Evolutionary conservation across 2,888 invertebrate species (phyloP), one percentile per base, ranked within the genome.

Genomic region (Caradrina clavipalpis): DNA sequence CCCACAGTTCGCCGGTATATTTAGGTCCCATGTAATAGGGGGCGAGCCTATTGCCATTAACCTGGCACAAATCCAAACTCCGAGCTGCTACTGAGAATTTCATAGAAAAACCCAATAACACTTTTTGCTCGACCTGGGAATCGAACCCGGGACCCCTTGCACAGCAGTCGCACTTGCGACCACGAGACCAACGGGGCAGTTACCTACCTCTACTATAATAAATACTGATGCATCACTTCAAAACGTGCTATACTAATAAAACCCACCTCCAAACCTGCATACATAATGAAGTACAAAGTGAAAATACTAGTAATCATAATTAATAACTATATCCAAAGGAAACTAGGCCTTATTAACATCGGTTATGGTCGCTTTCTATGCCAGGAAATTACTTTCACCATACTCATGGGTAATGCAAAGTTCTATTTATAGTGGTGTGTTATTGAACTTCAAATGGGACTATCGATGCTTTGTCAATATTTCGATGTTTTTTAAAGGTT

Each of bases 331-430:
- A 57, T 17, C 17, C 63, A 76, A 63, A 60, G 57, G 22, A 80
- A 64, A 67, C 49, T 58, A 42, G 69, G 13, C 31, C 47, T 49
- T 60, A 80, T 67, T 47, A 59, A 26, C 66, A 58, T 45, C 31
- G 65, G 51, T 50, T 55, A 59, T 21, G 42, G 55, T 56, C 39
- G 64, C 75, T 82, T 80, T 82, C 81, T 70, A 55, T 26, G 26
- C 1, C 80, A 53, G 42, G 72, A 58, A 69, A 76, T 62, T 67
- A 68, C 80, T 82, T 81, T 81, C 80, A 73, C 83, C 54, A 39
- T n/a, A 19, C 49, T 64, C 55, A 69, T 65, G 68, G 64, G 42
- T 80, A 80, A 71, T 68, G 54, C 68, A 54, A 55, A 62, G 54
- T 26, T 53, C 78, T 69, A 82, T 66, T 57, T 61, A 65, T 78